Percentiles rank a stretch among this genome's conserved stretches.
These are phyloP conservation scores for Hartigia nigra DNA, from an alignment of 2,888 invertebrate species.

Conservation along the genomic window DNA sequence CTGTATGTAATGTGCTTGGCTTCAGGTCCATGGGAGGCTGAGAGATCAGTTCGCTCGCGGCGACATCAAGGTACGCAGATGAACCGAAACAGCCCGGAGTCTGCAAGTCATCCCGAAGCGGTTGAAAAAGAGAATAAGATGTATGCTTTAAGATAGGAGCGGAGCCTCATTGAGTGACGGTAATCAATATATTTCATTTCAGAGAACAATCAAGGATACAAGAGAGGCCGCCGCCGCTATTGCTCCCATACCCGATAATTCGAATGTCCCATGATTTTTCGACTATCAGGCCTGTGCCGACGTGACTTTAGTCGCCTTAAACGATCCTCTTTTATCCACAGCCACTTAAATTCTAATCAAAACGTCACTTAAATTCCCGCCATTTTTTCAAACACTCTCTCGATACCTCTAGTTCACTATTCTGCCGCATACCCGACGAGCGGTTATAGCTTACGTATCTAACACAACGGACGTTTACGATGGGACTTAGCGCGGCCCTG, in stretches of 20 bases:
- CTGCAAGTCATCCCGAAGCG: conserved; percentile 24
- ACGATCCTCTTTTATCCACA: neutral
- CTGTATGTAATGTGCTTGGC: neutral
- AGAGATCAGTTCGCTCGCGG: conserved; percentile 13
- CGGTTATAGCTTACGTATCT: no score
- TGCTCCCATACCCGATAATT: neutral
- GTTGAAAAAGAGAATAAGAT: conserved; percentile 20
- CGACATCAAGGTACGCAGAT: conserved; percentile 25
- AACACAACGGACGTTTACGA: no score
- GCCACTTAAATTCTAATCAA: neutral
- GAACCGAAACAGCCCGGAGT: conserved; percentile 21
- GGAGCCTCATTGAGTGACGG: conserved; percentile 32
- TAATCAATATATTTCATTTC: conserved; percentile 44
- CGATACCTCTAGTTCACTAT: neutral
- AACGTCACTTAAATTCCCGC: neutral
- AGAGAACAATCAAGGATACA: conserved; percentile 37
- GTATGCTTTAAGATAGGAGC: conserved; percentile 16
- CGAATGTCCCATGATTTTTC: neutral
- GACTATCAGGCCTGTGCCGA: conserved; percentile 6
- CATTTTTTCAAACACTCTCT: neutral
- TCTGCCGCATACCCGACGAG: neutral
- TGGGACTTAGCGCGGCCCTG: conserved; percentile 9
- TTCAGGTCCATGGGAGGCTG: neutral
- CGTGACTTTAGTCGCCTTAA: neutral
- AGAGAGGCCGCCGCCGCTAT: conserved; percentile 24